Evolutionary conservation across 2,888 invertebrate species (phyloP), one percentile per base, ranked within the genome.

Genomic region (Gastracanthus pulcherrimus): DNA sequence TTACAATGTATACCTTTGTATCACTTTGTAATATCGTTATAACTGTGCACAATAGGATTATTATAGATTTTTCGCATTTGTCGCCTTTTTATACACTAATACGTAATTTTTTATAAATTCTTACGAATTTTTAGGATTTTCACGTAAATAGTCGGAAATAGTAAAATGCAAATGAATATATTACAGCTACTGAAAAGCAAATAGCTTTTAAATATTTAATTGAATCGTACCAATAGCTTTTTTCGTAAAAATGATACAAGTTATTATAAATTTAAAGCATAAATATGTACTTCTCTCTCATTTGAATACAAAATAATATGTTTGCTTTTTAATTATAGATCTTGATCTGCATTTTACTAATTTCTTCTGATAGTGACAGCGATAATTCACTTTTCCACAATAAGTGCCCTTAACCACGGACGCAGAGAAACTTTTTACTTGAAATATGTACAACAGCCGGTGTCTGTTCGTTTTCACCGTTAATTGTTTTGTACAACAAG

Each of bases 1-100:
- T 83, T 70, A 19, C 11, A 83, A 81, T 81, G 81, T 81, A 82
- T 75, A 79, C 72, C 79, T 81, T 82, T 84, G 83, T 82, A 78
- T 81, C 80, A 84, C 82, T 83, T 83, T 84, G 83, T 82, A 81
- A 60, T 19, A 13, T 38, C 31, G 11, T 55, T 38, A 36, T 41
- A 51, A 51, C 9, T 7, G 13, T 64, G 64, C 62, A 71, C 41
- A 58, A 26, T 66, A 71, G 51, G 77, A 84, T 84, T 80, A 72
- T 82, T 80, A 82, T 82, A 74, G 45, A 31, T 45, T 62, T 62
- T 74, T 64, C 36, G 48, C 48, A 62, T 45, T 51, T 23, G 34
- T 48, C 74, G 74, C 60, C 23, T 74, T 62, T 64, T 64, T 64
- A 64, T 64, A 64, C 16, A 64, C 29, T 74, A 31, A 45, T 48